Evolutionary conservation across 2,888 invertebrate species (phyloP), one percentile per base, ranked within the genome.

Genomic region (Therioaphis trifolii): DNA sequence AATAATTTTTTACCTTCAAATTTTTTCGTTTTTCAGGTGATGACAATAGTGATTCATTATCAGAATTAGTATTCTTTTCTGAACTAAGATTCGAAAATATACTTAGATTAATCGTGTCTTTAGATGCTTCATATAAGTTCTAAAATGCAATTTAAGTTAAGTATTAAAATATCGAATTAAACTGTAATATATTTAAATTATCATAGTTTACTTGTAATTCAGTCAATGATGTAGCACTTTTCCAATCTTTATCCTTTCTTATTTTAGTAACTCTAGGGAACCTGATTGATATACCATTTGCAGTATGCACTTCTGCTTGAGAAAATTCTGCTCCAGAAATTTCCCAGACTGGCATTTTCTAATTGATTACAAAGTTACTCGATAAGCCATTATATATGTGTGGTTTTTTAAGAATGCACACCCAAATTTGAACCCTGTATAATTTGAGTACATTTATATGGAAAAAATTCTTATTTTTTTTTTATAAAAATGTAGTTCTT

Each of bases 261-360:
- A 96, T 92, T 86, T 91, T 91, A 0, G 94, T 94, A 0, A 98
- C 95, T 86, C 98, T 91, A 0, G 98, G 98, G 90, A 98, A 98
- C 79, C 98, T 91, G 69, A 97, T 95, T 4, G 97, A 97, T 87
- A 98, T 97, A 2, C 97, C 96, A 87, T 94, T 93, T 0, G 97
- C 97, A 1, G 97, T 97, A 88, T 98, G 98, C 9, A 94, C 91
- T 84, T 87, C 86, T 69, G 86, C 85, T 85, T 87, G 84, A 15
- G 90, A 90, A 87, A 91, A 91, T 87, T 92, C 91, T 0, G 91
- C 91, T 12, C 94, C 96, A 0, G 96, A 95, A 84, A 98, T 96
- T 90, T 98, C 97, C 97, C 98, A 98, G 12, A 98, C 94, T 0
- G 96, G 97, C 85, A 85, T 85, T 71, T 78, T 61, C 85, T 85